A percentile compares a stretch with the other conserved stretches of the same genome.
Evolutionary conservation across 53 echinoderm and acorn worm genomes (phyloP).

Genomic region (Zoroaster sp.): DNA sequence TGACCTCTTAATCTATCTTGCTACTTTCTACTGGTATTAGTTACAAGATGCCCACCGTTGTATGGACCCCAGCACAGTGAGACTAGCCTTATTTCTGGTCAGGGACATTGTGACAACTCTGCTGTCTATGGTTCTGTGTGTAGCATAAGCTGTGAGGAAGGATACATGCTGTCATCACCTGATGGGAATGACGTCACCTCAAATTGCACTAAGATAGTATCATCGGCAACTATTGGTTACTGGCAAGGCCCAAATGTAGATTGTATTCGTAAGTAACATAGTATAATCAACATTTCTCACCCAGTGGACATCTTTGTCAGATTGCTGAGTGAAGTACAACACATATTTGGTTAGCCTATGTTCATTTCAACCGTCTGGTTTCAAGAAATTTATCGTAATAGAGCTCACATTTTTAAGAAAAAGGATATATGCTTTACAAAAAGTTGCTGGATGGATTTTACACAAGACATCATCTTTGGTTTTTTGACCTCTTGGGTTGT

Average conservation of each 20-base stretch:
- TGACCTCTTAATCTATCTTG: background rate
- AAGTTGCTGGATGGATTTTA: background rate
- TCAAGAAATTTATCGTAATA: background rate
- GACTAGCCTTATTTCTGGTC: conserved; percentile 46
- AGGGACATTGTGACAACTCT: conserved; percentile 53
- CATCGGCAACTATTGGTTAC: conserved; percentile 8
- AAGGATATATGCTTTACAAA: background rate
- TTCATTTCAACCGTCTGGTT: background rate
- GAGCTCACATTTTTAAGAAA: background rate
- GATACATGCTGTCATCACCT: conserved; percentile 51
- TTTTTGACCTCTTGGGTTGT: too few species aligned
- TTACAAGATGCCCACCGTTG: conserved; percentile 66
- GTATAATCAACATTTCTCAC: too few species aligned
- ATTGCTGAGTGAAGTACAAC: background rate
- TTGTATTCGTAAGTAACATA: conserved; percentile 57
- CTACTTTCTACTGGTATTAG: background rate
- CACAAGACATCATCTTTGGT: background rate
- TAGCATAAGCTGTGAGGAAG: conserved; percentile 53
- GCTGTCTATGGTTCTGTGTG: conserved; percentile 73
- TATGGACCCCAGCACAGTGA: conserved; percentile 60
- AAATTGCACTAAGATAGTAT: conserved; percentile 5
- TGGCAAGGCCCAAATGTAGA: conserved; percentile 43
- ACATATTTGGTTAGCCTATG: background rate
- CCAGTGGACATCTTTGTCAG: background rate
- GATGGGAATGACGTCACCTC: background rate